Base-by-base conservation (phyloP, 2,888 invertebrate species). In the Isotomurus palustris region DNA sequence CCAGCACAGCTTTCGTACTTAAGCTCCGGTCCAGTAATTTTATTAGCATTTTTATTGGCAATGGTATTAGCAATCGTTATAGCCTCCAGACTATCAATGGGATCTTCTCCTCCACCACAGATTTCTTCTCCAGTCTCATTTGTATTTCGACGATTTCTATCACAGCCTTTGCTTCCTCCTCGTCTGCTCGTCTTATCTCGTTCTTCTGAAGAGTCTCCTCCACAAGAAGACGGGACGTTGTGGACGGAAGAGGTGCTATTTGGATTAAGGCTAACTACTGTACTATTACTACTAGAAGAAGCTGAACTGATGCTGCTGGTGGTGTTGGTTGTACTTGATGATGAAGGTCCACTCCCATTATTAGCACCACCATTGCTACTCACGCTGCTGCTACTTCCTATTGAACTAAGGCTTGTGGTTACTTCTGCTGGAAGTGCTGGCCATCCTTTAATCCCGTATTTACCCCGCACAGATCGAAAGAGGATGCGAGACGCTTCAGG, bases 401-500 rank as follows among this genome's bases (percentile, higher is more conserved):
- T 24, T 43, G 22, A 43, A 43, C 43, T 43, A 43, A 19, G 4
- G 43, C 22, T 50, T 24, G 32, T 10, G 10, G 28, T 49, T 49
- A n/a, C 49, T 22, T 36, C 38, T n/a, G n/a, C n/a, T 3, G 50
- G 50, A 19, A 50, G 17, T 38, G 40, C n/a, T 2, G 50, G 50
- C 50, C 50, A 50, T n/a, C 50, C 50, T 36, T 36, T 36, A 50
- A 50, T 52, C 36, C 53, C 53, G 29, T 58, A 62, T 58, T 62
- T 66, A 29, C 64, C 64, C 40, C 70, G 60, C 24, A 70, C 66
- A n/a, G 68, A 68, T 10, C 64, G 56, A 47, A 70, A 70, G 5
- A 70, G 61, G 38, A 70, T 66, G 64, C 65, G 57, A 0, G 68
- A 66, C 2, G 67, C 70, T 51, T 70, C 68, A 8, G 68, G 68